Evolutionary conservation across 2,797 vertebrate genomes (phyloP).

Genomic region (Aulostomus chinensis): DNA sequence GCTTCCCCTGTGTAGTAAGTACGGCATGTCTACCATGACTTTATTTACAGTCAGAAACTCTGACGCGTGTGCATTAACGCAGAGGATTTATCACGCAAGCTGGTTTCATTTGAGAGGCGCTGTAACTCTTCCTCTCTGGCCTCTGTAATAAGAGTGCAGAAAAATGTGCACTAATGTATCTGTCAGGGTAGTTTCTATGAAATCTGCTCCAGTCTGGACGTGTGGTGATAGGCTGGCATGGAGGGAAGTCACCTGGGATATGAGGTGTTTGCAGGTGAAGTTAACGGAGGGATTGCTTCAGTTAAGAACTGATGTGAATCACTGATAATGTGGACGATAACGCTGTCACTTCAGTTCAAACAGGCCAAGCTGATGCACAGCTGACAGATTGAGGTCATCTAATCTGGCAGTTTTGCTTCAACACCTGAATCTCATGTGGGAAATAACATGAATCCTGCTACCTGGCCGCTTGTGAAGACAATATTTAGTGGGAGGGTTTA

Average conservation of each 20-base stretch:
- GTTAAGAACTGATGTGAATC: constrained; percentile 76
- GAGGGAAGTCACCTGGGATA: constrained; percentile 71
- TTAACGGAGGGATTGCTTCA: constrained; percentile 73
- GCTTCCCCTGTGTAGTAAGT: constrained; percentile 61
- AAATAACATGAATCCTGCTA: constrained; percentile 82
- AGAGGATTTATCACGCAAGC: constrained; percentile 75
- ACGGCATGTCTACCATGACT: constrained; percentile 69
- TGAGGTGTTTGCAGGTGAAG: constrained; percentile 78
- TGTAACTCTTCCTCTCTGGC: constrained; percentile 68
- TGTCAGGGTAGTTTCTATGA: constrained; percentile 58
- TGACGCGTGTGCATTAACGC: constrained; percentile 70
- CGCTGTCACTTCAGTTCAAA: constrained; percentile 84
- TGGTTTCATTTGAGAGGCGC: constrained; percentile 69
- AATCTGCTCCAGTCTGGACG: constrained; percentile 59
- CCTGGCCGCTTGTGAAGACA: constrained; percentile 70
- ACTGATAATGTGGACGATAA: constrained; percentile 72
- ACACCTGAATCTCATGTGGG: constrained; percentile 81
- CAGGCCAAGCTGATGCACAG: constrained; percentile 83
- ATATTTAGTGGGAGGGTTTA: constrained; percentile 79
- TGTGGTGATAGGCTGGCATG: constrained; percentile 53
- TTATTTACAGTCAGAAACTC: constrained; percentile 79
- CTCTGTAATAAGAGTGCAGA: constrained; percentile 70
- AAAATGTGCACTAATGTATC: constrained; percentile 68
- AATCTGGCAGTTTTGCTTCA: constrained; percentile 75
- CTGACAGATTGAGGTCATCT: constrained; percentile 66